Conservation (phyloP, 1,140 invertebrate genomes). For the Leguminivora glycinivorella region DNA sequence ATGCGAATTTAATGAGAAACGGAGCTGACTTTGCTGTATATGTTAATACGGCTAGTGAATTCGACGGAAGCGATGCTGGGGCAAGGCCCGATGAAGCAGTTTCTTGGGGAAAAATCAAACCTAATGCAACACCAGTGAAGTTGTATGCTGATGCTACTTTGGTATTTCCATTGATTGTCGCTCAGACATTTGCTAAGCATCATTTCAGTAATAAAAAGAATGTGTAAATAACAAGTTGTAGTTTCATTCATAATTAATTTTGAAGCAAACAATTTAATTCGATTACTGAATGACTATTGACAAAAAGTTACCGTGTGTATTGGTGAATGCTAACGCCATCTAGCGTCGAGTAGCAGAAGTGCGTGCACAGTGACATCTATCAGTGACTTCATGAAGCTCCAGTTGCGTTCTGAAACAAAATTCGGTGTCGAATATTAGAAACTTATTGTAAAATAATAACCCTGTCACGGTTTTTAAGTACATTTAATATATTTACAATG, state of each 20-base stretch:
- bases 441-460: too few relatives aligned
- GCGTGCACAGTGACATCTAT: conserved; percentile 3
- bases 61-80: conserved; percentile 99
- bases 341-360: conserved; percentile 32
- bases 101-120: conserved; percentile 98
- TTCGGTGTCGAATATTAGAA: too few relatives aligned
- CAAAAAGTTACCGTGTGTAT: not conserved
- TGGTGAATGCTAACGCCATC: conserved; percentile 33
- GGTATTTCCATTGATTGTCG: conserved; percentile 96
- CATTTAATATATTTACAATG: not conserved
- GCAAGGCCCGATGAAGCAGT: conserved; percentile 98
- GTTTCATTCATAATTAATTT: conserved; percentile 39
- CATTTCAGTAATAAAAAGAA: conserved; percentile 76
- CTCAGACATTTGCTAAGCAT: conserved; percentile 94
- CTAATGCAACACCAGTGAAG: conserved; percentile 95
- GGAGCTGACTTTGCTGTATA: conserved; percentile 98
- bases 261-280: not conserved
- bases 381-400: not conserved
- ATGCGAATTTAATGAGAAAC: conserved; percentile 98
- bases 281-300: not conserved
- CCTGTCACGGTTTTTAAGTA: not conserved
- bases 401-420: not conserved
- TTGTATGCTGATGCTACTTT: conserved; percentile 97
- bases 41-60: conserved; percentile 98
- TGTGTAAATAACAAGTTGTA: conserved; percentile 51